Conservation (phyloP, 2,797 vertebrate genomes). For the Columba guinea region DNA sequence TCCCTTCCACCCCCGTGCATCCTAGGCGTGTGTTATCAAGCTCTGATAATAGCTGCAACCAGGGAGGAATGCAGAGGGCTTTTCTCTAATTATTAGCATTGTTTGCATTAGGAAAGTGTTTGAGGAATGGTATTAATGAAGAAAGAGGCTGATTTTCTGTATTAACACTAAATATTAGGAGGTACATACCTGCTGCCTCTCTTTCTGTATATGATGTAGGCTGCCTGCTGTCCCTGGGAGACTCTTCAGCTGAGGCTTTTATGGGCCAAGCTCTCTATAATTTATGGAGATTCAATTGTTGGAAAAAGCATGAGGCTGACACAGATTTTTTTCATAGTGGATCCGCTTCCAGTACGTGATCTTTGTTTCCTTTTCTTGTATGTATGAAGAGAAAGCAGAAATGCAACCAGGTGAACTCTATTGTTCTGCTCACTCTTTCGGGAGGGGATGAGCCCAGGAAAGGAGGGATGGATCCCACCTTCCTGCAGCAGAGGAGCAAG, state of each 20-base stretch:
- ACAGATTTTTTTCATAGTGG: constrained; percentile 1
- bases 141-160: background rate
- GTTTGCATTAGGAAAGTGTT: background rate
- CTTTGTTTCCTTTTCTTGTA: background rate
- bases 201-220: background rate
- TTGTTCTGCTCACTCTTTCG: background rate
- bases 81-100: constrained; percentile 16
- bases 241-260: constrained; percentile 12
- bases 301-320: background rate
- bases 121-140: background rate
- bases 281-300: constrained; percentile 7
- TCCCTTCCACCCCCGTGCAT: background rate
- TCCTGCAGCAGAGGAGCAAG: background rate
- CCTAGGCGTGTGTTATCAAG: background rate
- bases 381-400: background rate
- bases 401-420: background rate
- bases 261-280: background rate
- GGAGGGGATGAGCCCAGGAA: background rate
- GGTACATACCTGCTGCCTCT: background rate
- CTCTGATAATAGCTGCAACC: background rate
- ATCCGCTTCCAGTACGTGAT: background rate
- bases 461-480: background rate
- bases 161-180: background rate
- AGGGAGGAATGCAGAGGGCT: constrained; percentile 18
- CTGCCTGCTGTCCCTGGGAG: constrained; percentile 10